phyloP scores from a whole-genome alignment of 2,113 vertebrate species.

The Lipophrys pholis region DNA sequence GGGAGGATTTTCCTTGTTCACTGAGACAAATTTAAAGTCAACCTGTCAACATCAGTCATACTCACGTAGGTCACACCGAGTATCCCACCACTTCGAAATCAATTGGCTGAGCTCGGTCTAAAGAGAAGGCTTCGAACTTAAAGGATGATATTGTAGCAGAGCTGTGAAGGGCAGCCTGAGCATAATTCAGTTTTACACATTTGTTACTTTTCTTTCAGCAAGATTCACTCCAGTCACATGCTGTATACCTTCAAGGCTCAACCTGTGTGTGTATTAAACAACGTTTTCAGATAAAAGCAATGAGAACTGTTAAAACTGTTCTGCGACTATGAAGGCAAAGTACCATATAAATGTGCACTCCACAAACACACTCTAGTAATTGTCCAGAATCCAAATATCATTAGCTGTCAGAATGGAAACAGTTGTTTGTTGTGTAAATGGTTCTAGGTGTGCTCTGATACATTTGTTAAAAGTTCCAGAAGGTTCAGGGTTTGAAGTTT shows the following conservation, averaged over 20 bases:
- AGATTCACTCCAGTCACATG: background rate
- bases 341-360: too few species aligned
- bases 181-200: constrained; percentile 3
- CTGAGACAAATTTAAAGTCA: constrained; percentile 53
- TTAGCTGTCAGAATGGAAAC: background rate
- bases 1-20: constrained; percentile 50
- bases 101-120: constrained; percentile 22
- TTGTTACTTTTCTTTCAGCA: background rate
- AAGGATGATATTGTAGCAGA: constrained; percentile 21
- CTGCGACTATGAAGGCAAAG: too few species aligned
- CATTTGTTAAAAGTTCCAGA: too few species aligned
- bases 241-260: background rate
- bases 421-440: too few species aligned
- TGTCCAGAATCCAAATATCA: background rate
- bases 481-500: too few species aligned
- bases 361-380: background rate
- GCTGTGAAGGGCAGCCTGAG: constrained; percentile 17
- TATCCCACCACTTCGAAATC: constrained; percentile 47
- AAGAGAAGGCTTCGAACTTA: constrained; percentile 9
- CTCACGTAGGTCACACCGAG: constrained; percentile 24
- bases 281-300: too few species aligned
- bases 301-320: too few species aligned
- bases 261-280: too few species aligned
- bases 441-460: too few species aligned
- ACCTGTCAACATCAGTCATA: constrained; percentile 19